These are phyloP conservation scores for Hylaeus anthracinus DNA, from an alignment of 1,140 invertebrate species.

Conservation along the genomic window DNA sequence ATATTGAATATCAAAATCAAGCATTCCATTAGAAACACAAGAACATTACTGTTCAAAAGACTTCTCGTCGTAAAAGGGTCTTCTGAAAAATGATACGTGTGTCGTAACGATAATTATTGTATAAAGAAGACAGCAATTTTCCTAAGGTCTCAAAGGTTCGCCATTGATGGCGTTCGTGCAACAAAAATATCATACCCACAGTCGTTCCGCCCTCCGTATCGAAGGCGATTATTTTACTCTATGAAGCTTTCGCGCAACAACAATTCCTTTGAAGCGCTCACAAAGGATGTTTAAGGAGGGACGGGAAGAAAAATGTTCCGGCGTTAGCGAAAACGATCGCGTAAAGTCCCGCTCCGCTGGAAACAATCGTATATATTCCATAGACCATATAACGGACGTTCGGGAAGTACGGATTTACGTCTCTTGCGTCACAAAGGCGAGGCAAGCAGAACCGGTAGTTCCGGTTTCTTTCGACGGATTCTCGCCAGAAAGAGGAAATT, in stretches of 20 bases:
- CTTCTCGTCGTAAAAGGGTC: too few species aligned
- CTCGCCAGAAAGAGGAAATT: conserved; percentile 54
- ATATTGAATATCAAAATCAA: too few species aligned
- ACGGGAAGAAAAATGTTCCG: conserved; percentile 43
- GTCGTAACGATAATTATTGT: too few species aligned
- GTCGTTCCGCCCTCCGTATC: not conserved
- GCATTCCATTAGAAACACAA: too few species aligned
- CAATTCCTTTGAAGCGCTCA: conserved; percentile 43
- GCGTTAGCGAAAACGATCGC: conserved; percentile 45
- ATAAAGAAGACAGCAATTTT: not conserved
- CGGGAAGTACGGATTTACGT: conserved; percentile 49
- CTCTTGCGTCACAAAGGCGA: conserved; percentile 58
- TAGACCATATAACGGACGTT: conserved; percentile 60
- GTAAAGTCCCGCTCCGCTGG: conserved; percentile 38
- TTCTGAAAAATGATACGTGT: too few species aligned
- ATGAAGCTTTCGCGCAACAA: conserved; percentile 26
- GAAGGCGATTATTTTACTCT: conserved; percentile 32
- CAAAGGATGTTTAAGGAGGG: conserved; percentile 43
- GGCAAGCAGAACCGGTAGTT: conserved; percentile 43
- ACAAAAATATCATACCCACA: conserved; percentile 7
- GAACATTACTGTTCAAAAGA: too few species aligned
- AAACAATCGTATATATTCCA: conserved; percentile 61
- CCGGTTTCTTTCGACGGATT: conserved; percentile 60
- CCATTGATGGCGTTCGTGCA: not conserved
- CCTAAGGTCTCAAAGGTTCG: not conserved